Conservation (phyloP, 2,797 vertebrate species). For the Mormyrops attenuatus region DNA sequence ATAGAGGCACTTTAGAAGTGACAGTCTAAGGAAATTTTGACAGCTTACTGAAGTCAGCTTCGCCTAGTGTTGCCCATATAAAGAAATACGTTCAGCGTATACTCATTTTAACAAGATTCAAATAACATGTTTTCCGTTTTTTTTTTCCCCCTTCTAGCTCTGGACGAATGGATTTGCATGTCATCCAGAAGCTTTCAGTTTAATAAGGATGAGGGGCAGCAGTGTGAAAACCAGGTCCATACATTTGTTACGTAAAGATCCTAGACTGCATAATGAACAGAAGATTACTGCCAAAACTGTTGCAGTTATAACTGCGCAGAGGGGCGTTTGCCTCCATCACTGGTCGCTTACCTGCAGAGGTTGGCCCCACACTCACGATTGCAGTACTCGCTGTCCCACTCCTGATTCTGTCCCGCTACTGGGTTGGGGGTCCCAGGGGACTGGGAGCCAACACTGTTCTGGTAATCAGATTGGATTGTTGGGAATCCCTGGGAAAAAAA, state of each 20-base stretch:
- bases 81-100: not conserved
- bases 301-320: not conserved
- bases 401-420: constrained; percentile 68
- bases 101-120: not conserved
- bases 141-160: not conserved
- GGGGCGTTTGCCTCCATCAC: not conserved
- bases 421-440: constrained; percentile 83
- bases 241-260: not conserved
- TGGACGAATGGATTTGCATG: not conserved
- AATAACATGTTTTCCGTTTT: not conserved
- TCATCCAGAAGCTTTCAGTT: not conserved
- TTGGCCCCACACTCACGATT: constrained; percentile 89
- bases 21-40: constrained; percentile 3
- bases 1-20: not conserved
- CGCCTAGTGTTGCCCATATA: not conserved
- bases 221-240: not conserved
- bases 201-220: not conserved
- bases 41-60: not conserved
- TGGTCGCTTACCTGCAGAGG: constrained; percentile 82
- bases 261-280: not conserved
- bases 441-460: constrained; percentile 79
- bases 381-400: constrained; percentile 93
- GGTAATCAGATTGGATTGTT: constrained; percentile 88
- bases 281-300: not conserved
- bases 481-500: constrained; percentile 75